A percentile compares a stretch with the other conserved stretches of the same genome.
Conservation (phyloP, 2,888 invertebrate species). For the Junonia oenone region DNA sequence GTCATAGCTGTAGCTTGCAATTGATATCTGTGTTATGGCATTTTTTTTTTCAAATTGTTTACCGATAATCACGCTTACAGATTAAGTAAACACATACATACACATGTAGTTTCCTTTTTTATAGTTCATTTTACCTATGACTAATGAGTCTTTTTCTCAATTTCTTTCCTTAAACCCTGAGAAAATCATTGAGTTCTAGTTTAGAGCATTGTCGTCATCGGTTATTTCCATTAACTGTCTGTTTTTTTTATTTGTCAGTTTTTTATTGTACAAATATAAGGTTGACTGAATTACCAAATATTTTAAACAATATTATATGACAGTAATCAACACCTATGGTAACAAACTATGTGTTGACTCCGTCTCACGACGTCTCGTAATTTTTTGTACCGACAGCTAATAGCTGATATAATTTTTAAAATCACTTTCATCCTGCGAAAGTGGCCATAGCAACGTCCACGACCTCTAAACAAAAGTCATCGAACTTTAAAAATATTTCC, state of each 20-base stretch:
- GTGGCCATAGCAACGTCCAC: conserved; percentile 38
- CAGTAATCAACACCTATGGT: neutral
- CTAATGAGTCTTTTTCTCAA: no score
- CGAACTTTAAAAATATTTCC: conserved; percentile 66
- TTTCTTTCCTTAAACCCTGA: neutral
- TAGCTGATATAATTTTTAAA: conserved; percentile 8
- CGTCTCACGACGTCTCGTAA: neutral
- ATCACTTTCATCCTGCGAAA: conserved; percentile 41
- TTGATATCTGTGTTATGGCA: conserved; percentile 7
- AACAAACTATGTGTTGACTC: neutral
- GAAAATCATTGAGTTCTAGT: neutral
- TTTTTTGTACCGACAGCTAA: neutral
- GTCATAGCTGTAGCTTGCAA: neutral
- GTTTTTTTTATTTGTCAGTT: neutral
- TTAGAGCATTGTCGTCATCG: neutral
- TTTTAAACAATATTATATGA: neutral
- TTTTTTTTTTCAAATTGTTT: no score
- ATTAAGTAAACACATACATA: no score
- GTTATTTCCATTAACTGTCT: no score
- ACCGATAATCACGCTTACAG: no score
- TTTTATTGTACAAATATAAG: neutral
- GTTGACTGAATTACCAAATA: neutral
- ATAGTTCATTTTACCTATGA: neutral
- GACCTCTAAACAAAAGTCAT: conserved; percentile 68
- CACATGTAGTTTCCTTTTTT: no score